These are phyloP conservation scores for Philantomba maxwellii DNA, from an alignment of 2,113 vertebrate species.

Conservation along the genomic window DNA sequence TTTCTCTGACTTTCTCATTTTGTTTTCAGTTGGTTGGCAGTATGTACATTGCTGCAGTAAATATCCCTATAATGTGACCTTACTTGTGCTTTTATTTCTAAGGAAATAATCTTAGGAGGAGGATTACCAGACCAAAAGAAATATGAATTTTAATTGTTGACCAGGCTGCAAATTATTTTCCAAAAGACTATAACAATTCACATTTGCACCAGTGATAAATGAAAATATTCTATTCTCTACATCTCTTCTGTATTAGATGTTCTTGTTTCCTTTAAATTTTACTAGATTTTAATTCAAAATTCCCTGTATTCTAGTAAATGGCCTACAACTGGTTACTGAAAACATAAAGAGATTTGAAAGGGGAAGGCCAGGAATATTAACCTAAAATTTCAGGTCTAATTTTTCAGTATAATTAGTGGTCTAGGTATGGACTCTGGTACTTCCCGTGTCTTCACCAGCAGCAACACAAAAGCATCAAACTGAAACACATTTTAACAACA, in stretches of 20 bases:
- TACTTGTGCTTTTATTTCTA: conserved; percentile 39
- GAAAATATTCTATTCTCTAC: neutral
- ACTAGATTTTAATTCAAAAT: neutral
- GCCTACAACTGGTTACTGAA: neutral
- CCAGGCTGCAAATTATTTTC: conserved; percentile 14
- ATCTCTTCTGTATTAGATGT: neutral
- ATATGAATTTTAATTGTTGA: conserved; percentile 35
- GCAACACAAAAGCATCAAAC: neutral
- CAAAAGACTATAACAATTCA: conserved; percentile 7
- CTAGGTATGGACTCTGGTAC: neutral
- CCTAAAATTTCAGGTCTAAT: neutral
- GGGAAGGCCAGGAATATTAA: neutral
- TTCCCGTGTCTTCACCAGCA: neutral
- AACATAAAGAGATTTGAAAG: neutral
- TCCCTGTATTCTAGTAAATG: neutral
- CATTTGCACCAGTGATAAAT: neutral
- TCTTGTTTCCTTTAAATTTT: neutral
- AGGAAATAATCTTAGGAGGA: neutral
- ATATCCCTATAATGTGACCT: neutral
- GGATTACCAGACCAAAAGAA: conserved; percentile 5
- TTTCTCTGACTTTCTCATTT: neutral
- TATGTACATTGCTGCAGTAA: neutral
- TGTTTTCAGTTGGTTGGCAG: neutral
- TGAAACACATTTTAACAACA: neutral
- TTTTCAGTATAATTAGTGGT: neutral